phyloP scores from a whole-genome alignment of 2,797 vertebrate species.

The Liparis tanakae region DNA sequence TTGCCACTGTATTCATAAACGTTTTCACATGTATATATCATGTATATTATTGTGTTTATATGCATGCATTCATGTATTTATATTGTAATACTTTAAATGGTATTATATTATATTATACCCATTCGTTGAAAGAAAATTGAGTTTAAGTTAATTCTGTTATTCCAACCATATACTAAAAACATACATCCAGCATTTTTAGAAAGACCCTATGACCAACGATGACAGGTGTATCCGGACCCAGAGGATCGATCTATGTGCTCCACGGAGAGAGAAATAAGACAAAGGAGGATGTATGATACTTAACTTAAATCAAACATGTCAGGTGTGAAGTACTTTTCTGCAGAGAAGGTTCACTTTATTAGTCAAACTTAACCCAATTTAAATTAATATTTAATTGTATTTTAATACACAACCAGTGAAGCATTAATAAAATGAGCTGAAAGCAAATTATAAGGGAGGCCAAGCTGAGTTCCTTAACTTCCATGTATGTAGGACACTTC shows the following conservation, averaged over 20 bases:
- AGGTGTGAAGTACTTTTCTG: background rate
- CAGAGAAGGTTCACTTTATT: constrained; percentile 9
- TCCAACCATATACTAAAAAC: background rate
- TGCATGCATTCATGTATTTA: constrained; percentile 28
- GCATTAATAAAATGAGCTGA: constrained; percentile 34
- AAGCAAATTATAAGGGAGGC: constrained; percentile 8
- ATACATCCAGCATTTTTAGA: background rate
- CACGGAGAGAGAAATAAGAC: background rate
- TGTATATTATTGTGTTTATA: background rate
- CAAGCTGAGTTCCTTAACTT: background rate
- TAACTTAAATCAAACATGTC: constrained; percentile 4
- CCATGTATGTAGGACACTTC: background rate
- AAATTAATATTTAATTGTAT: constrained; percentile 48
- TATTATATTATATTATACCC: background rate
- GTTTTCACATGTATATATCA: background rate
- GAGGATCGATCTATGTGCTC: background rate
- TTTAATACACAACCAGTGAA: constrained; percentile 33
- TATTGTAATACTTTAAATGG: background rate
- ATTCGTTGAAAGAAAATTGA: background rate
- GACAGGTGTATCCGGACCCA: background rate
- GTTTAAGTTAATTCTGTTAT: background rate
- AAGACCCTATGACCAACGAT: too few relatives aligned
- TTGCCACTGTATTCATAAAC: background rate
- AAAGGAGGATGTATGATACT: background rate
- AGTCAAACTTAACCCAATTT: constrained; percentile 14